Conservation (phyloP, 2,113 vertebrate genomes). For the Copsychus sechellarum region DNA sequence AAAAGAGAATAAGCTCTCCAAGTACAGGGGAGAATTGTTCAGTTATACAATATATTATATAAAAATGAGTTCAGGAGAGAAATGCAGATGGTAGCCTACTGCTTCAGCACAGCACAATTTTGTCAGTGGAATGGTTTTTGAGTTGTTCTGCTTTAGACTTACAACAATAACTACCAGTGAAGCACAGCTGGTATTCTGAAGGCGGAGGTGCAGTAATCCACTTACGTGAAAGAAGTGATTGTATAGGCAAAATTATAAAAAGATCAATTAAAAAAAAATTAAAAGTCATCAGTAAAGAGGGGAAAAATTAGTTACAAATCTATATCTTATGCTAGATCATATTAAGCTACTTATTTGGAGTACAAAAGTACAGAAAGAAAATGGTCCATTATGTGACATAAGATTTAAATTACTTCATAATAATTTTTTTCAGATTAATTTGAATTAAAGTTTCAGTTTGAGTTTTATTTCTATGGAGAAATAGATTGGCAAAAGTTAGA, state of each 20-base stretch:
- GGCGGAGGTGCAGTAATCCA: background rate
- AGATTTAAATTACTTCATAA: background rate
- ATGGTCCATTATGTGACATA: background rate
- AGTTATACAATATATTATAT: conserved; percentile 14
- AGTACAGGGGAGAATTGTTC: conserved; percentile 34
- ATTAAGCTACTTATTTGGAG: background rate
- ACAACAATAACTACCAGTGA: conserved; percentile 10
- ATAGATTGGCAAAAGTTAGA: background rate
- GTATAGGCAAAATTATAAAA: background rate
- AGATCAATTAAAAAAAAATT: background rate
- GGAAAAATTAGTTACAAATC: background rate
- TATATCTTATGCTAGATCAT: background rate
- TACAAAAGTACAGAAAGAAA: background rate
- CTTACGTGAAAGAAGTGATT: background rate
- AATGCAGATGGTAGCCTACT: conserved; percentile 36
- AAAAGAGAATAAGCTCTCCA: background rate
- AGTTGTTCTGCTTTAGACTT: conserved; percentile 28
- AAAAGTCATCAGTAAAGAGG: background rate
- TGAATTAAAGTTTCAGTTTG: background rate
- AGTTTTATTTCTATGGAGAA: background rate
- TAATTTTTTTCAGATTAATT: background rate
- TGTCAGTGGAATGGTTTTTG: background rate
- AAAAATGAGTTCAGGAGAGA: conserved; percentile 14
- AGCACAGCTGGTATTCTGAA: conserved; percentile 20
- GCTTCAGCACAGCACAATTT: conserved; percentile 1